Evolutionary conservation across 1,140 invertebrate genomes (phyloP).

Genomic region (Pseudomyrmex gracilis): DNA sequence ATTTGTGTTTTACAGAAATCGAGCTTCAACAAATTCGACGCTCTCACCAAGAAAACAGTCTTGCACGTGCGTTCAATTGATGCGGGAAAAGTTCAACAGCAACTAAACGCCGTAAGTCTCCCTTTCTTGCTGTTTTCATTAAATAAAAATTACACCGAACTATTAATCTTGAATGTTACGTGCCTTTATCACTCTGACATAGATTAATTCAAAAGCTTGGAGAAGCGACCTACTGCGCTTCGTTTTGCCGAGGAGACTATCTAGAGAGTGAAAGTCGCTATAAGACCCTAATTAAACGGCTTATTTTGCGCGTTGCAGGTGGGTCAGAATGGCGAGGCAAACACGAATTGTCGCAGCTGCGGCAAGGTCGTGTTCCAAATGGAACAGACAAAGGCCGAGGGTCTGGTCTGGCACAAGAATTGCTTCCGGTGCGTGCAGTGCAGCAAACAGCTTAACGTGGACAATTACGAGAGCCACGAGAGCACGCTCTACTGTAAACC

Average conservation of each 20-base stretch:
- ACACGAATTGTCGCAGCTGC: conserved; percentile 91
- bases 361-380: conserved; percentile 96
- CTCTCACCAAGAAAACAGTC: conserved; percentile 89
- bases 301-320: conserved; percentile 74
- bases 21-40: conserved; percentile 92
- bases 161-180: no score
- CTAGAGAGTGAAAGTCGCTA: conserved; percentile 3
- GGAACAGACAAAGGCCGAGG: conserved; percentile 96
- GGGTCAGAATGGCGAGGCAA: conserved; percentile 84
- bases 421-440: conserved; percentile 96
- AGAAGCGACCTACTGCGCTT: conserved; percentile 22
- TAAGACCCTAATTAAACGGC: conserved; percentile 14
- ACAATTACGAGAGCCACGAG: conserved; percentile 96
- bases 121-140: not conserved
- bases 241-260: conserved; percentile 22
- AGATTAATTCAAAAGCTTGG: conserved; percentile 14
- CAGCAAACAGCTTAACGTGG: conserved; percentile 94
- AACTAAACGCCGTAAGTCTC: conserved; percentile 88
- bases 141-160: no score
- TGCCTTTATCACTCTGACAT: no score
- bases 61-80: conserved; percentile 89
- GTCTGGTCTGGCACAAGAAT: conserved; percentile 94
- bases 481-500: conserved; percentile 95
- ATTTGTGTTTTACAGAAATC: conserved; percentile 88
- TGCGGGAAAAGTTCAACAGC: conserved; percentile 89